Percentiles rank a stretch among this genome's conserved stretches.
Conservation (phyloP, 2,888 invertebrate species). For the Stenodema calcarata region DNA sequence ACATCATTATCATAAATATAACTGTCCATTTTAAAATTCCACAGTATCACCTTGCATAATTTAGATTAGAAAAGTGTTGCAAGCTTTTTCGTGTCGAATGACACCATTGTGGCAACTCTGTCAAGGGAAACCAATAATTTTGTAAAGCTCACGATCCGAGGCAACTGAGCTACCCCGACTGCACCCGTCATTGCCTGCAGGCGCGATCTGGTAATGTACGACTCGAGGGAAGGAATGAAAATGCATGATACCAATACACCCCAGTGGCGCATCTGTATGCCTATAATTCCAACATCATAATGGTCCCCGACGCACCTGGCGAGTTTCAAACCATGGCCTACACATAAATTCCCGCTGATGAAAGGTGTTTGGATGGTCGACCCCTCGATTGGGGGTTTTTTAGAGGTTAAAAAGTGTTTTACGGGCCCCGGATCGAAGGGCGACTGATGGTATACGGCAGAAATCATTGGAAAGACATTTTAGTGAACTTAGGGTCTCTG, state of each 20-base stretch:
- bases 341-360: not conserved
- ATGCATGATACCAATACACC: not conserved
- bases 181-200: not conserved
- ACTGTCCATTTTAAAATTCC: too few relatives aligned
- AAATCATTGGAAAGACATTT: too few relatives aligned
- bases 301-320: not conserved
- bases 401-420: conserved; percentile 12
- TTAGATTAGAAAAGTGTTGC: too few relatives aligned
- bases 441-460: too few relatives aligned
- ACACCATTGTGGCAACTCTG: too few relatives aligned
- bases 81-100: too few relatives aligned
- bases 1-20: too few relatives aligned
- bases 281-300: conserved; percentile 4
- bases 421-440: not conserved
- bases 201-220: not conserved
- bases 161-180: not conserved
- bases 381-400: not conserved
- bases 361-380: not conserved
- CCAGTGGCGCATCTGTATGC: not conserved
- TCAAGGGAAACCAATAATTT: not conserved
- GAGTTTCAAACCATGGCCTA: not conserved
- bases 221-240: not conserved
- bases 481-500: too few relatives aligned
- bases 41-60: too few relatives aligned
- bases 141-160: not conserved